Conservation (phyloP, 2,113 vertebrate genomes). For the Passer montanus region DNA sequence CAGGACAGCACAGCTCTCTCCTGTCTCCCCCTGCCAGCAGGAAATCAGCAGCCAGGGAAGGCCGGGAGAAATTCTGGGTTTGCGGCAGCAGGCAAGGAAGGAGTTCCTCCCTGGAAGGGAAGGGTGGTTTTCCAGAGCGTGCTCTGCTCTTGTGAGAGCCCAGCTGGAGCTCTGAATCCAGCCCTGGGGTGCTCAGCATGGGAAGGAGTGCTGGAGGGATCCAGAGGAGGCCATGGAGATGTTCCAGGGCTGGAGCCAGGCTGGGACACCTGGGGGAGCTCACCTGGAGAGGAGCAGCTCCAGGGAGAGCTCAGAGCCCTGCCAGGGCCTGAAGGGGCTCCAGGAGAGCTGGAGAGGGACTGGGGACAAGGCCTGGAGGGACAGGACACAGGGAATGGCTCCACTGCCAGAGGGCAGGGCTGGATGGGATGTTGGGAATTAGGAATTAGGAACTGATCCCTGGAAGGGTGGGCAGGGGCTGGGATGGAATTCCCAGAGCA, state of each 20-base stretch:
- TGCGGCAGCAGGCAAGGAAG: neutral
- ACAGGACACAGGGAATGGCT: neutral
- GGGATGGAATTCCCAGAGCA: neutral
- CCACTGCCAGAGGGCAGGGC: fast-evolving
- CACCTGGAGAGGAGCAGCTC: neutral
- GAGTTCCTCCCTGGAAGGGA: neutral
- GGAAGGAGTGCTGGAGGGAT: neutral
- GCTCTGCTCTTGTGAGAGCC: neutral
- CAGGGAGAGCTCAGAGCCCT: neutral
- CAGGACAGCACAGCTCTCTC: neutral
- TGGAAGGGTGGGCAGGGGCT: too few relatives aligned
- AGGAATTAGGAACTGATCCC: neutral
- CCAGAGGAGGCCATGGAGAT: neutral
- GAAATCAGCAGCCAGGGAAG: neutral
- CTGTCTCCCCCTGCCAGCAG: neutral
- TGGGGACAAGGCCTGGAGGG: neutral
- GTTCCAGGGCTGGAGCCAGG: neutral
- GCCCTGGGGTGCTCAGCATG: neutral
- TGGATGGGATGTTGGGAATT: too few relatives aligned
- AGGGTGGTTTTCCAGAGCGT: neutral
- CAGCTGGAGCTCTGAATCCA: neutral
- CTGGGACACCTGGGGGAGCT: neutral
- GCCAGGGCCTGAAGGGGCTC: neutral
- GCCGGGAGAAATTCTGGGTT: neutral
- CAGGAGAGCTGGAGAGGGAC: neutral